Percentiles rank a stretch among this genome's conserved stretches.
Conservation (phyloP, 2,797 vertebrate species). For the Paedocypris micromegethes region DNA sequence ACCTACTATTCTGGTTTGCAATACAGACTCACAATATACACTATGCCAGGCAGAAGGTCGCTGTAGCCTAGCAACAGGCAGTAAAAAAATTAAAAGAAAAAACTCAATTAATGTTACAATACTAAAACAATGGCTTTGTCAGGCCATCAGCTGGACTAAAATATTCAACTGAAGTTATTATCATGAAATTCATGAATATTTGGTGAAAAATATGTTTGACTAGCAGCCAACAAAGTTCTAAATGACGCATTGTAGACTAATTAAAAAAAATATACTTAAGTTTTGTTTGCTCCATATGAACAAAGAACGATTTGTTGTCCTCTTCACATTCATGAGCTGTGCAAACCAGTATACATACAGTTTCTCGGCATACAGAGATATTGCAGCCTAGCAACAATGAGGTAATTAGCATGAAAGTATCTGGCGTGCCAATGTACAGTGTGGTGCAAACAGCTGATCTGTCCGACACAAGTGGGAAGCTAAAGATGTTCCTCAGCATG, state of each 20-base stretch:
- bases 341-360: conserved; percentile 28
- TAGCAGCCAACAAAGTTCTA: too few relatives aligned
- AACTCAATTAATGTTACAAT: conserved; percentile 56
- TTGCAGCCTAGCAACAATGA: conserved; percentile 62
- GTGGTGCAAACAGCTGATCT: conserved; percentile 60
- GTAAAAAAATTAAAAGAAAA: conserved; percentile 52
- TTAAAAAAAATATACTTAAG: neutral
- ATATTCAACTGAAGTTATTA: conserved; percentile 8
- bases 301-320: conserved; percentile 17
- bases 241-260: too few relatives aligned
- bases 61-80: conserved; percentile 62
- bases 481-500: conserved; percentile 54
- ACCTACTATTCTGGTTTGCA: conserved; percentile 40
- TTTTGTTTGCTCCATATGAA: neutral
- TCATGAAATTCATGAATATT: conserved; percentile 5
- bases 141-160: conserved; percentile 40
- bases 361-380: conserved; percentile 45
- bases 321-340: conserved; percentile 12
- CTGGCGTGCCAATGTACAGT: conserved; percentile 55
- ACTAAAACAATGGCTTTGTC: conserved; percentile 52
- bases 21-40: conserved; percentile 45
- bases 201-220: neutral
- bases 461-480: conserved; percentile 47
- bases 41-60: conserved; percentile 50
- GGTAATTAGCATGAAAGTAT: conserved; percentile 56